Evolutionary conservation across 1,140 invertebrate species (phyloP), one percentile per base, ranked within the genome.

Genomic region (Charaxes varanes): DNA sequence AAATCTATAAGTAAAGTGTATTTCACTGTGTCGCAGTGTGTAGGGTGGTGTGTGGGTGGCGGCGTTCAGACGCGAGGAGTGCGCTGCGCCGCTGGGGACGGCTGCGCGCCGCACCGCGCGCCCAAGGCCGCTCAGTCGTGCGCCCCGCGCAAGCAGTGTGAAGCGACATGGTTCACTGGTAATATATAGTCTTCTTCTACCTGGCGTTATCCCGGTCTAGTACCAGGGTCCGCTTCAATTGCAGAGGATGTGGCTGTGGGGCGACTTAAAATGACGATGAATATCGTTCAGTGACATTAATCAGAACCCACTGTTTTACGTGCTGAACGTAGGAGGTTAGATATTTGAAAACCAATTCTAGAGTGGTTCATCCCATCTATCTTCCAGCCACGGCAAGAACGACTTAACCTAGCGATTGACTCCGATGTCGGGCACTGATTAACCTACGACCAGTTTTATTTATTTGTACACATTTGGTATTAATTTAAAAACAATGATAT

Each of bases 51-150:
- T 53, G 60, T 77, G 2, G 90, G 90, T 0, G 86, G 86, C 15
- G 90, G 90, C 0, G 69, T 88, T 1, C 89, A 91, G 62, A 88
- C 87, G 8, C 76, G 90, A 5, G 86, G 87, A 10, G 88, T 91
- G 2, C 79, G 87, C 7, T 92, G 90, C 50, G 85, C 87, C 1
- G 85, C 86, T 2, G 77, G 80, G 0, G 41, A 71, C 3, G 83
- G 80, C 2, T 91, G 90, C 56, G 77, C 86, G 13, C 53, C 77
- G 2, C 67, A 66, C 8, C 63, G 79, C 7, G 84, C 85, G 15
- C 89, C 89, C 1, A 57, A 68, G 17, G 62, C 74, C 3, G 80
- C 84, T 3, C 77, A 88, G 45, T 65, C 85, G 3, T 92, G 90
- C 53, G 64, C 86, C 17, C 84, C 85, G 12, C 85, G 83, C 18